Conservation (phyloP, 2,888 invertebrate genomes). For the Antitype chi region DNA sequence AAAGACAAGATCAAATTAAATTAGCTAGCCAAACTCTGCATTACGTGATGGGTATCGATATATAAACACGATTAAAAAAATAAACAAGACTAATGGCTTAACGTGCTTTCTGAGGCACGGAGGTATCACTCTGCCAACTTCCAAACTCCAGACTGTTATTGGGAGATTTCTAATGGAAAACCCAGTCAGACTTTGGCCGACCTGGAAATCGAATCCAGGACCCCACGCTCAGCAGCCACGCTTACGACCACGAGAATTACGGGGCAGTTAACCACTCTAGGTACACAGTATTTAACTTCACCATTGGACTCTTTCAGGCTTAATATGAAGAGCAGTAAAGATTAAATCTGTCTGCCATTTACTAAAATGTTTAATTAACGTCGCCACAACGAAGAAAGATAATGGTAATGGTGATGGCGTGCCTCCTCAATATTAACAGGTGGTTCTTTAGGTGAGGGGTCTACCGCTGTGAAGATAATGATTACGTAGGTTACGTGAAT, state of each 20-base stretch:
- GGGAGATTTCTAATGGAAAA: no score
- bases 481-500: slow-evolving; percentile 27
- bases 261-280: background rate
- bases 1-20: background rate
- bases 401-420: slow-evolving; percentile 44
- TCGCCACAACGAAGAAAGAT: slow-evolving; percentile 34
- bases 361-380: slow-evolving; percentile 54
- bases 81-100: no score
- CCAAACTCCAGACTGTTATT: no score
- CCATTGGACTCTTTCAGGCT: background rate
- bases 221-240: no score
- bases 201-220: no score
- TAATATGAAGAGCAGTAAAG: slow-evolving; percentile 7
- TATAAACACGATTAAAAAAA: no score
- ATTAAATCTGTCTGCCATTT: slow-evolving; percentile 54
- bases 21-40: no score
- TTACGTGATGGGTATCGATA: no score
- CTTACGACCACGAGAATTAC: no score
- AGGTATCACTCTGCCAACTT: no score
- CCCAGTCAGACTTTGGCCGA: no score
- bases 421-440: slow-evolving; percentile 49
- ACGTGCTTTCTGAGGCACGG: no score
- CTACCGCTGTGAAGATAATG: slow-evolving; percentile 29
- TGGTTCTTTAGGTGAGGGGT: slow-evolving; percentile 28
- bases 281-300: background rate